Evolutionary conservation across 2,113 vertebrate species (phyloP).

Genomic region (Serilophus lunatus): DNA sequence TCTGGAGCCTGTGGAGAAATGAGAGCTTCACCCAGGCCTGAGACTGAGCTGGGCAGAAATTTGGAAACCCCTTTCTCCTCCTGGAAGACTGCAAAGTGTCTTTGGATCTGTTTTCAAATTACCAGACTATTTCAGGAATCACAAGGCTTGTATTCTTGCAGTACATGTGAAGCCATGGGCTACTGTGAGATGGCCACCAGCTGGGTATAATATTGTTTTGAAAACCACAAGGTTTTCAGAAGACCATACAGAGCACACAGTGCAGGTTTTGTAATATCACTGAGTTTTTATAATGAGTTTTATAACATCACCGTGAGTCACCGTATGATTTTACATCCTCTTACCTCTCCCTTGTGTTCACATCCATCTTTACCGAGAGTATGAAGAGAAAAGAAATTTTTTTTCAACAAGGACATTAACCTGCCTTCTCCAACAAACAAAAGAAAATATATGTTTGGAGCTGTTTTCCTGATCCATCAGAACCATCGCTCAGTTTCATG

Average conservation of each 20-base stretch:
- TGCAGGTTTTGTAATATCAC: not conserved
- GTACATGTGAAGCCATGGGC: not conserved
- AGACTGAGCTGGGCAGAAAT: not conserved
- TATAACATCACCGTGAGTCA: not conserved
- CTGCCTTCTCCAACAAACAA: not conserved
- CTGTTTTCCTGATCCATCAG: not conserved
- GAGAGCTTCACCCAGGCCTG: not conserved
- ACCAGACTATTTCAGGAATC: not conserved
- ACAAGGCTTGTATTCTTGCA: not conserved
- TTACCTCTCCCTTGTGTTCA: not conserved
- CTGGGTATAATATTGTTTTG: not conserved
- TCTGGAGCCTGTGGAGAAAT: not conserved
- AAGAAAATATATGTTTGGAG: not conserved
- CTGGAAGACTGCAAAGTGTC: not conserved
- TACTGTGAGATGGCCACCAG: not conserved
- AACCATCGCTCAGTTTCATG: not conserved
- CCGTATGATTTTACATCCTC: not conserved
- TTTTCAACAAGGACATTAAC: not conserved
- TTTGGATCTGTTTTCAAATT: not conserved
- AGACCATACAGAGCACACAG: not conserved
- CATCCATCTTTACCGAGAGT: not conserved
- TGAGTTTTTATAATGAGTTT: not conserved
- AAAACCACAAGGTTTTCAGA: accelerated
- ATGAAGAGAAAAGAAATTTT: not conserved
- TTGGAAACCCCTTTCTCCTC: not conserved